Evolutionary conservation across 1,140 invertebrate genomes (phyloP), one percentile per base, ranked within the genome.

Genomic region (Drosophila serrata): DNA sequence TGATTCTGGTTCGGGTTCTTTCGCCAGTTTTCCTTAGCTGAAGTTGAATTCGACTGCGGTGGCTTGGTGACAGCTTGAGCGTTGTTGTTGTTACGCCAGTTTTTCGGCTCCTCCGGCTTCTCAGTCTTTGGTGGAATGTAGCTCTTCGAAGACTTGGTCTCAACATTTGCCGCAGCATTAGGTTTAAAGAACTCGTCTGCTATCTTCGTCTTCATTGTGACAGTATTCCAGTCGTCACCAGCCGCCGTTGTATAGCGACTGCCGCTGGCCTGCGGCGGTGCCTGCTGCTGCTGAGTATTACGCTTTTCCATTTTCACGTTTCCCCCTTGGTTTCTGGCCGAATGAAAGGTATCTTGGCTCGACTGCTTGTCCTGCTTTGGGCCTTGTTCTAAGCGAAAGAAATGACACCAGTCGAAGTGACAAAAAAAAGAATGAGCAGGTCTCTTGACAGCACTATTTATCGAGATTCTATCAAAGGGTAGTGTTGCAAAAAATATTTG

Each of bases 171-270:
- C 0, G 6, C 0, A 5, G 29, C 46, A 7, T 7, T 82, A 63
- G 49, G 29, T 22, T 48, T 40, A 2, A 69, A 24, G 22, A 87
- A 87, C 3, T 82, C 75, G 1, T 88, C 62, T 11, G 59, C 15
- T 22, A 88, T 51, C 8, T 60, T 15, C 0, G 84, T 73, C 17
- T 82, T 87, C 70, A 87, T 82, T 15, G 82, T 88, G 3, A 82
- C 82, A 7, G 39, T 35, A 19, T 73, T 57, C n/a, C 48, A 53
- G 1, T 57, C 58, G 1, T 51, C 33, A 0, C 69, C 70, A 6
- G 69, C 75, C 1, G 69, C 79, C 0, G 79, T 82, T 1, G 64
- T 8, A 19, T 72, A 87, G 0, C 79, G 82, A 11, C 31, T 70
- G 31, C 13, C 42, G 35, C 58, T 58, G 6, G 7, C 31, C 29